phyloP scores from a whole-genome alignment of 2,113 vertebrate genomes.

The Marcusenius ussheri region DNA sequence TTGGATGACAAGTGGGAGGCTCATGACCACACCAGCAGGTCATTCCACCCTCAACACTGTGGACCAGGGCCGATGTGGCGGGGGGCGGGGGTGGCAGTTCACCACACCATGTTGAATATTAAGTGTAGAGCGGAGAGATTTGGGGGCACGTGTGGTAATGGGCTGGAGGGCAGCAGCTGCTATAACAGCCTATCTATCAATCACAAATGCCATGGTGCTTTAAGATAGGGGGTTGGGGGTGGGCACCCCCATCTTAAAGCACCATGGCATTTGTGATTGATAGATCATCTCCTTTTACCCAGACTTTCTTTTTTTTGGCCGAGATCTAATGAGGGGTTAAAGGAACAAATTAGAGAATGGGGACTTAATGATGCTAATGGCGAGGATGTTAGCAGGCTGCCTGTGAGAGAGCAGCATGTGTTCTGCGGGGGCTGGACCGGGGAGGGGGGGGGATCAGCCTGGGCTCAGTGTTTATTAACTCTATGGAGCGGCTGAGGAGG shows the following conservation, averaged over 20 bases:
- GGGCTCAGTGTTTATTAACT: background rate
- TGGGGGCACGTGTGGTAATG: background rate
- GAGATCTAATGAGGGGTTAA: constrained; percentile 25
- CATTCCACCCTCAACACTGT: background rate
- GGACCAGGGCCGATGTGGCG: background rate
- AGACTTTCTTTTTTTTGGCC: background rate
- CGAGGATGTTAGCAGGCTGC: background rate
- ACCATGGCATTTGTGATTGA: constrained; percentile 4
- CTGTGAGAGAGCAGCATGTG: background rate
- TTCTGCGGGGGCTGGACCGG: background rate
- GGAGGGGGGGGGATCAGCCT: background rate
- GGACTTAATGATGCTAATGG: constrained; percentile 12
- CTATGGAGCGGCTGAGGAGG: background rate
- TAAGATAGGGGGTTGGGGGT: too few species aligned
- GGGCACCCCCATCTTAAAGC: background rate
- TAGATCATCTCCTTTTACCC: background rate
- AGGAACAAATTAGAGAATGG: constrained; percentile 20
- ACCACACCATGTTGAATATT: background rate
- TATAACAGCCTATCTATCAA: background rate
- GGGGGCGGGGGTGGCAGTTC: background rate
- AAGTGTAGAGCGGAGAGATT: background rate
- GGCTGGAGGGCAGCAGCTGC: constrained; percentile 10
- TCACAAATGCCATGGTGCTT: too few species aligned
- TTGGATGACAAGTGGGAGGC: constrained; percentile 32
- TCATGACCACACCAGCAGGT: background rate